Conservation (phyloP, 2,797 vertebrate species). For the Hyperoplus immaculatus region DNA sequence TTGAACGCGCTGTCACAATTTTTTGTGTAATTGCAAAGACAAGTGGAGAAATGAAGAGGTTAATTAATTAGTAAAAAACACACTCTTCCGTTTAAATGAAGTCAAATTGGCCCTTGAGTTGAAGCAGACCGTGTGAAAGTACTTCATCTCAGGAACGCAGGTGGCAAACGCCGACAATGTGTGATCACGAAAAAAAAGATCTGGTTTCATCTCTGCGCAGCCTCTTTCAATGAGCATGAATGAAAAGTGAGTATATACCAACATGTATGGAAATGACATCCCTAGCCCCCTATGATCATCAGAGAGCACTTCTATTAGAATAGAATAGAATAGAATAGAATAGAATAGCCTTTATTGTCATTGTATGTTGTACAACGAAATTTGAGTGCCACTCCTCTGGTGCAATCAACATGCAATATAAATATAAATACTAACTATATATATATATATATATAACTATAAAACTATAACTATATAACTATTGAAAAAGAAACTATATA, state of each 20-base stretch:
- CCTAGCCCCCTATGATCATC: neutral
- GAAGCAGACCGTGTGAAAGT: conserved; percentile 21
- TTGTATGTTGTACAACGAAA: too few species aligned
- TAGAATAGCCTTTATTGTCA: too few species aligned
- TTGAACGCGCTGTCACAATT: conserved; percentile 22
- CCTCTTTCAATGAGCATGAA: neutral
- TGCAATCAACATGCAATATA: too few species aligned
- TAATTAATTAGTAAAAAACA: conserved; percentile 42
- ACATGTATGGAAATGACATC: neutral
- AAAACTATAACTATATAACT: too few species aligned
- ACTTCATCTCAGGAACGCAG: conserved; percentile 8
- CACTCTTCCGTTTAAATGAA: conserved; percentile 51
- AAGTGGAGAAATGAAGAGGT: conserved; percentile 39
- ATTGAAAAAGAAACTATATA: too few species aligned
- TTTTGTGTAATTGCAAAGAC: conserved; percentile 35
- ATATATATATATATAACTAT: too few species aligned
- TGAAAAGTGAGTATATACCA: neutral
- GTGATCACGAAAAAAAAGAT: neutral
- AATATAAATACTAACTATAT: too few species aligned
- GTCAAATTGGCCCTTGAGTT: conserved; percentile 34
- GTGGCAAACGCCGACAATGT: conserved; percentile 14
- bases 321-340: too few species aligned
- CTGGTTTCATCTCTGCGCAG: neutral
- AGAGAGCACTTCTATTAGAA: neutral
- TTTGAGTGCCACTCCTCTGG: too few species aligned